Evolutionary conservation across 2,113 vertebrate species (phyloP).

Genomic region (Marcusenius ussheri): DNA sequence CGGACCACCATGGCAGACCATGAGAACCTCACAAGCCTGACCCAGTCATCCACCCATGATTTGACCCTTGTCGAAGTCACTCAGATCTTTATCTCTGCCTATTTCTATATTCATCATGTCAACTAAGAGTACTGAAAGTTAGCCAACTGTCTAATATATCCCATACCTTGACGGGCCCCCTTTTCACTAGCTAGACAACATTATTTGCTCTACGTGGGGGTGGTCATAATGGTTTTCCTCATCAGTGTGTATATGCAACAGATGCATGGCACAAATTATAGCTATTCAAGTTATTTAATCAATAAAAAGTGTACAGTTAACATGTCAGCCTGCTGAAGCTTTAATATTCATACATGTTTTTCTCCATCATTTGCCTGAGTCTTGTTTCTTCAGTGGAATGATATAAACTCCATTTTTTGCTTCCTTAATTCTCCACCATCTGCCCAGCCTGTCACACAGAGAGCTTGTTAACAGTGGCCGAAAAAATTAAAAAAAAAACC

Average conservation of each 20-base stretch:
- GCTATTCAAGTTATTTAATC: constrained; percentile 4
- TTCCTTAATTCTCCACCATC: constrained; percentile 68
- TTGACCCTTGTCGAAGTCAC: neutral
- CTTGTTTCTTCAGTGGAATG: constrained; percentile 63
- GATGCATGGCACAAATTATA: neutral
- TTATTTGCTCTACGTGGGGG: neutral
- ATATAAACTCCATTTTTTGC: constrained; percentile 64
- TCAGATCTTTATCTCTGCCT: neutral
- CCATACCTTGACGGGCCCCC: neutral
- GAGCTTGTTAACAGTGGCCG: neutral
- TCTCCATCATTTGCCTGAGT: neutral
- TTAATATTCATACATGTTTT: neutral
- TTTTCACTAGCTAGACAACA: neutral
- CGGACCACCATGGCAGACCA: neutral
- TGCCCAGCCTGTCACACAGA: constrained; percentile 54
- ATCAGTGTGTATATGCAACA: neutral
- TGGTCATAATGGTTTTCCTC: neutral
- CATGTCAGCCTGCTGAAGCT: constrained; percentile 9
- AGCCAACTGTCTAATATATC: neutral
- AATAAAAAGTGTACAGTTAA: neutral
- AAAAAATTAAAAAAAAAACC: neutral
- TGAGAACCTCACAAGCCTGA: neutral
- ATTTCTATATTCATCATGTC: neutral
- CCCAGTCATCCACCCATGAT: neutral
- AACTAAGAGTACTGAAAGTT: neutral